These are phyloP conservation scores for Meriones psammophilus DNA, from an alignment of 2,797 vertebrate genomes.

Conservation along the genomic window DNA sequence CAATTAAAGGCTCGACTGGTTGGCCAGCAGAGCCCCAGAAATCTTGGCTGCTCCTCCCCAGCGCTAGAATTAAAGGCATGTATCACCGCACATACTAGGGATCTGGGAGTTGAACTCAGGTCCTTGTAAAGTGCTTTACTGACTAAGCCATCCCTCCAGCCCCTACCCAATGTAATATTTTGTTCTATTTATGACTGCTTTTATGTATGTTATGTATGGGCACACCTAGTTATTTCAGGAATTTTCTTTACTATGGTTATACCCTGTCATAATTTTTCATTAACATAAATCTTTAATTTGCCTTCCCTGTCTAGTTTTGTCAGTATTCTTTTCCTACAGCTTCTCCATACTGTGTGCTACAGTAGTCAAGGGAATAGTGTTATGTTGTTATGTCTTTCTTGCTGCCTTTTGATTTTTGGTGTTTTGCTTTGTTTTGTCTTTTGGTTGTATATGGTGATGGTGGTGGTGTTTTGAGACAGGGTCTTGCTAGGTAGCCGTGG, in stretches of 20 bases:
- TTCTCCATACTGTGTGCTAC: neutral
- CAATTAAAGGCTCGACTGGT: neutral
- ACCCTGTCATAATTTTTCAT: neutral
- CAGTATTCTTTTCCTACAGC: neutral
- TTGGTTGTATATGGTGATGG: neutral
- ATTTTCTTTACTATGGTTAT: neutral
- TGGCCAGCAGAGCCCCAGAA: neutral
- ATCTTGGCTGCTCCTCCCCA: neutral
- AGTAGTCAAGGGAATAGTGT: neutral
- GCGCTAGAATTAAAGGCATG: neutral
- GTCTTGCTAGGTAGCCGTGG: neutral
- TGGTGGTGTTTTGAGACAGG: neutral
- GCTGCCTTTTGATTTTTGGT: neutral
- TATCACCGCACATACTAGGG: neutral
- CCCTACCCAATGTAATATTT: neutral
- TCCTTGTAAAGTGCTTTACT: neutral
- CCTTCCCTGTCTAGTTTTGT: conserved; percentile 33
- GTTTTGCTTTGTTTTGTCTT: neutral
- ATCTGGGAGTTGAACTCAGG: neutral
- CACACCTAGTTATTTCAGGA: neutral
- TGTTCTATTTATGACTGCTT: neutral
- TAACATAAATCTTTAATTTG: neutral
- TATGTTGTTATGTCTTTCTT: neutral
- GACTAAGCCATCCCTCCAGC: neutral
- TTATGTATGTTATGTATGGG: neutral